Evolutionary conservation across 2,113 vertebrate species (phyloP), one percentile per base, ranked within the genome.

Genomic region (Bettongia penicillata): DNA sequence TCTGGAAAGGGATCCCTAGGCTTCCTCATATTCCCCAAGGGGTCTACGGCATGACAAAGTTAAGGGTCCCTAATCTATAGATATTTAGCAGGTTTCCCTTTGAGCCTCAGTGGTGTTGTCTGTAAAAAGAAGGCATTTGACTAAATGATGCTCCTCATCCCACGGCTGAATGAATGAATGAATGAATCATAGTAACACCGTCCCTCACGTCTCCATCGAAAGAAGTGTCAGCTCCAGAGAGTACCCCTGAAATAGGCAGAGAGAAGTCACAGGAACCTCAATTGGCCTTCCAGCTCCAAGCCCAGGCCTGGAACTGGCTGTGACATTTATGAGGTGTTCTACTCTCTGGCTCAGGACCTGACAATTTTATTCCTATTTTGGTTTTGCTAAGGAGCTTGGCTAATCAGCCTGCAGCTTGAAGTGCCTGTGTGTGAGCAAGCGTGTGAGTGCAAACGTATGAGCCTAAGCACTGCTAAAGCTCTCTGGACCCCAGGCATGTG

Each of bases 271-370:
- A 8, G 50, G 52, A 91, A 5, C 91, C 51, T 43, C 49, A 8
- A 47, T 25, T 7, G 3, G 51, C 49, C 16, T 90, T 47, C 48
- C 12, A 25, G 57, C 51, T 93, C 51, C 14, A 12, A 28, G 31
- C 12, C 51, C 7, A 23, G 49, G 68, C 93, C 68, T 6, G 68
- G 91, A 22, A 47, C 93, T 96, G 96, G 94, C 91, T 61, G 91
- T 23, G 14, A 95, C 57, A 22, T 91, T 92, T 94, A 96, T 22
- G 92, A 96, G 92, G 52, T 91, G 90, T 92, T 91, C 89, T 12
- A 55, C 52, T 94, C 93, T 61, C 48, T 51, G 77, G 91, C 53
- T 84, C 23, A 14, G 25, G 28, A 28, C 22, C 93, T 90, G 91
- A 93, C 93, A 90, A 91, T 28, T 51, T 68, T 50, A 89, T 50